phyloP scores from a whole-genome alignment of 2,113 vertebrate genomes.

The Chloropsis cyanopogon region DNA sequence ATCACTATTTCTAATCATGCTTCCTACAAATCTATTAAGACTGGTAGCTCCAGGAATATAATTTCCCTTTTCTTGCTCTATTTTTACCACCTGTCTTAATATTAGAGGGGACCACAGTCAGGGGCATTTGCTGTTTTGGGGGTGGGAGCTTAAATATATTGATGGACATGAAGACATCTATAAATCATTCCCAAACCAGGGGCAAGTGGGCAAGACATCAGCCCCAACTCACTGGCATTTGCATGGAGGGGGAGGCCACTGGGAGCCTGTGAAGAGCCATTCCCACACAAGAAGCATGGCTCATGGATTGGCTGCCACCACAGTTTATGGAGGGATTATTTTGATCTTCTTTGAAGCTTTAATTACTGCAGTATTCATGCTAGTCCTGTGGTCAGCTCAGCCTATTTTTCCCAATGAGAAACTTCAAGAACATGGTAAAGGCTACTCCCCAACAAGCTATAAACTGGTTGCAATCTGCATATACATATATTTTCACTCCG shows the following conservation, averaged over 20 bases:
- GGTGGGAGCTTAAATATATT: neutral
- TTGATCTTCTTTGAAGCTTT: neutral
- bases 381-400: neutral
- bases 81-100: neutral
- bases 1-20: neutral
- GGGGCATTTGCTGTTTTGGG: neutral
- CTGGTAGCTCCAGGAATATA: neutral
- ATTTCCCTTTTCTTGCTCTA: neutral
- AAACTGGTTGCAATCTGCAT: neutral
- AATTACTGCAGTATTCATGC: neutral
- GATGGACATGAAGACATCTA: neutral
- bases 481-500: neutral
- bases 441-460: neutral
- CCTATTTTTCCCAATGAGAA: neutral
- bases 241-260: neutral
- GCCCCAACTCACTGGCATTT: neutral
- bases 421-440: neutral
- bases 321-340: neutral
- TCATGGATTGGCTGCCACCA: neutral
- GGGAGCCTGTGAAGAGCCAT: neutral
- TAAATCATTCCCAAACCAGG: neutral
- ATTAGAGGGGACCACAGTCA: neutral
- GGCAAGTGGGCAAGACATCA: rapidly evolving
- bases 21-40: neutral
- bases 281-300: neutral